Percentiles rank a stretch among this genome's conserved stretches.
Evolutionary conservation across 2,797 vertebrate species (phyloP).

Genomic region (Eospalax fontanierii): DNA sequence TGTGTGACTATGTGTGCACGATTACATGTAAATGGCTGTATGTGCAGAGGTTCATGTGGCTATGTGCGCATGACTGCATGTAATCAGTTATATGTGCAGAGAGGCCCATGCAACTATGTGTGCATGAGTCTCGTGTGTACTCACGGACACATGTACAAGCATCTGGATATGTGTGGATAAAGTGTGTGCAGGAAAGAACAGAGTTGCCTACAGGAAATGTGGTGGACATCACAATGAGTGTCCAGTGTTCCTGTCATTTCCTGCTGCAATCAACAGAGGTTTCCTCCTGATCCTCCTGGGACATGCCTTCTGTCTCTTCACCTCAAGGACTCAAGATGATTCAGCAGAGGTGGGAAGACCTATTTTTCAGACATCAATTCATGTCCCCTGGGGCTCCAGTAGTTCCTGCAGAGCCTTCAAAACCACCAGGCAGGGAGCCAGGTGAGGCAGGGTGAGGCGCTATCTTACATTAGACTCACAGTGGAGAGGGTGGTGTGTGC

Average conservation of each 20-base stretch:
- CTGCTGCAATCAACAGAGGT: not conserved
- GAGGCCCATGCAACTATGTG: too few species aligned
- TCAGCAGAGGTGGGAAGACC: not conserved
- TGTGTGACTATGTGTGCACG: not conserved
- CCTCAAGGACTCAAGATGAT: not conserved
- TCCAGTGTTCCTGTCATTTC: accelerated
- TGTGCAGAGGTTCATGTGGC: accelerated
- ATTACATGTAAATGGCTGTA: not conserved
- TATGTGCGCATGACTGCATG: too few species aligned
- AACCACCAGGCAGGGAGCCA: not conserved
- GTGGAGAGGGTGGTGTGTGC: too few species aligned
- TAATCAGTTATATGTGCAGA: too few species aligned
- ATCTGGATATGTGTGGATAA: not conserved
- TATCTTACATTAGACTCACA: not conserved
- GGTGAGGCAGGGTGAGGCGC: not conserved
- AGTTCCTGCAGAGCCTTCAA: not conserved
- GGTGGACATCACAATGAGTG: accelerated
- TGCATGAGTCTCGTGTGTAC: not conserved
- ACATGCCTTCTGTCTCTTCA: not conserved
- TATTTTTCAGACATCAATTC: not conserved
- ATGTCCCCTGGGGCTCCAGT: not conserved
- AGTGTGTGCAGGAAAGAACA: not conserved
- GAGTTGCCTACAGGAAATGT: accelerated
- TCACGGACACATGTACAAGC: too few species aligned
- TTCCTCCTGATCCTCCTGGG: not conserved